Conservation (phyloP, 2,888 invertebrate species). For the Epinotia ramella region DNA sequence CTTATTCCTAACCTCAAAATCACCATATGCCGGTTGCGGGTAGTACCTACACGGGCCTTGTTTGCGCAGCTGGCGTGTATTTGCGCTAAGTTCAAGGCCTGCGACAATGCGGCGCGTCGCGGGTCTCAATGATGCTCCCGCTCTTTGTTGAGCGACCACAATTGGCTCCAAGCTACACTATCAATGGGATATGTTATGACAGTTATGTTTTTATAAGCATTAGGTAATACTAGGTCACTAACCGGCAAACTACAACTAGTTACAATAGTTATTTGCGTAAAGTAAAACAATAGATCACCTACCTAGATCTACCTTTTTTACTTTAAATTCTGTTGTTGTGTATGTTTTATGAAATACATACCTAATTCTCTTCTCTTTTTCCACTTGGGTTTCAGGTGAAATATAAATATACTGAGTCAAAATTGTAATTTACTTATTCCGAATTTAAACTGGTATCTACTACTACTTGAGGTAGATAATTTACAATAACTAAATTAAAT, state of each 20-base stretch:
- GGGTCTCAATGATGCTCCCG: slow-evolving; percentile 49
- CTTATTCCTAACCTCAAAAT: slow-evolving; percentile 29
- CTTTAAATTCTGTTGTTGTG: neutral
- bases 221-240: slow-evolving; percentile 16
- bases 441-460: too few species aligned
- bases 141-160: slow-evolving; percentile 49
- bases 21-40: slow-evolving; percentile 14
- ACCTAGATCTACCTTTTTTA: too few species aligned
- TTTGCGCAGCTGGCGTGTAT: slow-evolving; percentile 62
- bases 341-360: neutral
- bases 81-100: slow-evolving; percentile 76
- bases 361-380: neutral
- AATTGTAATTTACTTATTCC: too few species aligned
- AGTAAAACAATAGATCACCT: neutral
- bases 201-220: slow-evolving; percentile 15
- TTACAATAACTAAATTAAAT: too few species aligned
- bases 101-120: slow-evolving; percentile 56
- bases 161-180: slow-evolving; percentile 43
- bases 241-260: slow-evolving; percentile 9
- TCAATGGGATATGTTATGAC: slow-evolving; percentile 32
- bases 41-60: neutral
- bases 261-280: neutral
- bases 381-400: too few species aligned
- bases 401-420: too few species aligned
- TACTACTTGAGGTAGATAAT: too few species aligned